These are phyloP conservation scores for Bryconaethiops microstoma DNA, from an alignment of 2,797 vertebrate species.

Conservation along the genomic window DNA sequence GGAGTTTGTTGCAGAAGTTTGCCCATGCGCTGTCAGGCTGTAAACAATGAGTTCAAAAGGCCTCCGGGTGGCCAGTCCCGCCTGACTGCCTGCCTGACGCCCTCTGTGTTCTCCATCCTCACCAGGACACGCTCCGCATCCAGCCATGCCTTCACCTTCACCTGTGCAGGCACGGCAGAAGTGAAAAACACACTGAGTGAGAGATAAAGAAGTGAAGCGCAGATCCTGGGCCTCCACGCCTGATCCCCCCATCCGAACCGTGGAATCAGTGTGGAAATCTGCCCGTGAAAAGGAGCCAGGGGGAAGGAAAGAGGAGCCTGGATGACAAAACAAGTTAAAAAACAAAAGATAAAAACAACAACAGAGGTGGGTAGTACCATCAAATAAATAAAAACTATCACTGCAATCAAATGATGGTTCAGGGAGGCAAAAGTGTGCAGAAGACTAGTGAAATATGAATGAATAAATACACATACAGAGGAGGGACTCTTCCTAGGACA, in stretches of 20 bases:
- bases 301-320: conserved; percentile 12
- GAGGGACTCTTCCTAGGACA: too few species aligned
- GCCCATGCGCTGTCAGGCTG: conserved; percentile 37
- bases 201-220: conserved; percentile 31
- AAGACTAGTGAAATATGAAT: not conserved
- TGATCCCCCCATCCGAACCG: conserved; percentile 16
- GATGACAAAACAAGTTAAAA: conserved; percentile 36
- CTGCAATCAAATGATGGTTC: not conserved
- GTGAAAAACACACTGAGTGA: conserved; percentile 30
- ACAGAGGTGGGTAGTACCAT: conserved; percentile 3
- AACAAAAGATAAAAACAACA: too few species aligned
- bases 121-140: conserved; percentile 34
- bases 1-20: conserved; percentile 38
- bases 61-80: conserved; percentile 32
- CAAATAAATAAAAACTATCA: not conserved
- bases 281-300: conserved; percentile 17
- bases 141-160: conserved; percentile 16
- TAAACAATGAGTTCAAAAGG: conserved; percentile 55
- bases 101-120: conserved; percentile 18
- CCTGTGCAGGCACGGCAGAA: conserved; percentile 45
- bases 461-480: not conserved
- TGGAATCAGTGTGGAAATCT: conserved; percentile 22
- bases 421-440: not conserved
- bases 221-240: not conserved
- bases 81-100: conserved; percentile 25